phyloP scores from a whole-genome alignment of 2,797 vertebrate species.

The Cynopterus sphinx region DNA sequence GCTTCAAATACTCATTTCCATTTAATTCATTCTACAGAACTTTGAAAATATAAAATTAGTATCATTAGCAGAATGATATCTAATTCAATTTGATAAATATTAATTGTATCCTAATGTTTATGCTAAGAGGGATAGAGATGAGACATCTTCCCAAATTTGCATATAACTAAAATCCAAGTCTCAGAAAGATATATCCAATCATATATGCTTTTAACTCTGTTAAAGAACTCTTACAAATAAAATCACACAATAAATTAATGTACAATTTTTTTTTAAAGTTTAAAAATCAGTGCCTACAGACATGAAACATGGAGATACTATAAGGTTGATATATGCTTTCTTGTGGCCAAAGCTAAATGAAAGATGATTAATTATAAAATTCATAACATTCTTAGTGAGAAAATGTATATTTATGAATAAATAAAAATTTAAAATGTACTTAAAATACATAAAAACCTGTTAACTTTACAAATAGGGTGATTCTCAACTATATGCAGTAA shows the following conservation, averaged over 20 bases:
- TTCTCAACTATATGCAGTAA: neutral
- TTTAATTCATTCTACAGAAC: neutral
- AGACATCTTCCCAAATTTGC: neutral
- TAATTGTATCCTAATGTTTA: neutral
- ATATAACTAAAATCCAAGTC: neutral
- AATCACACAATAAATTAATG: neutral
- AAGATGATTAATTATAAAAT: neutral
- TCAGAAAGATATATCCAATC: neutral
- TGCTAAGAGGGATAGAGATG: neutral
- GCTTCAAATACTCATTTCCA: neutral
- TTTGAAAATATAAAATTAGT: neutral
- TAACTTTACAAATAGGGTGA: neutral
- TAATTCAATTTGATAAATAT: neutral
- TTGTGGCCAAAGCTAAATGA: neutral
- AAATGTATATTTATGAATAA: slow-evolving; percentile 15
- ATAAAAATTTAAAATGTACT: neutral
- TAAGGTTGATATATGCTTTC: neutral
- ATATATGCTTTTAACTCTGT: neutral
- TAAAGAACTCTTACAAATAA: neutral
- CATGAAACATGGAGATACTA: neutral
- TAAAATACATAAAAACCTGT: neutral
- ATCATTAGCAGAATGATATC: neutral
- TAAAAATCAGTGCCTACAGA: neutral
- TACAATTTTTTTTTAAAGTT: neutral
- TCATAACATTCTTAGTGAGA: neutral